phyloP scores from a whole-genome alignment of 2,888 invertebrate genomes.

The Calephelis perditalis region DNA sequence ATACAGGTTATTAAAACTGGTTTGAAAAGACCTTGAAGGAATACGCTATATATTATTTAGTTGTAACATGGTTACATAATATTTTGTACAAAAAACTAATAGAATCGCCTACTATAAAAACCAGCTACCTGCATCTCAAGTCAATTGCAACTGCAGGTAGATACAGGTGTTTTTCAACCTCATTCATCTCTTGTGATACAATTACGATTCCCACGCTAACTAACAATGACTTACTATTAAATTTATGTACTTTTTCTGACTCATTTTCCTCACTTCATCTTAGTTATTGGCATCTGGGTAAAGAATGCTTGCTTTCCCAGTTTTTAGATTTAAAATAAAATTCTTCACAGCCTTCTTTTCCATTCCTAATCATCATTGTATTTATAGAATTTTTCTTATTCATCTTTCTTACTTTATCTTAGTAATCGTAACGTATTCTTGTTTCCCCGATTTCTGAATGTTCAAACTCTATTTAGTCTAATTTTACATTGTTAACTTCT shows the following conservation, averaged over 20 bases:
- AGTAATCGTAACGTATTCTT: no score
- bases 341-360: no score
- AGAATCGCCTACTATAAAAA: neutral
- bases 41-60: neutral
- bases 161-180: conserved; percentile 3
- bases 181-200: neutral
- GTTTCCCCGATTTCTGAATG: no score
- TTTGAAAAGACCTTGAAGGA: neutral
- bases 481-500: no score
- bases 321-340: no score
- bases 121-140: conserved; percentile 15
- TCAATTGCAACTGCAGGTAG: neutral
- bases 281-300: no score
- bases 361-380: no score
- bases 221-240: neutral
- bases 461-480: no score
- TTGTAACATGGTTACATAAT: neutral
- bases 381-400: no score
- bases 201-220: conserved; percentile 1
- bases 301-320: no score
- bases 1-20: neutral
- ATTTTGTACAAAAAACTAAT: conserved; percentile 7
- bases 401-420: no score
- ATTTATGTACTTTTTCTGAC: neutral
- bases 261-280: no score